Base-by-base conservation (phyloP, 2,797 vertebrate species). In the Mastacembelus armatus region DNA sequence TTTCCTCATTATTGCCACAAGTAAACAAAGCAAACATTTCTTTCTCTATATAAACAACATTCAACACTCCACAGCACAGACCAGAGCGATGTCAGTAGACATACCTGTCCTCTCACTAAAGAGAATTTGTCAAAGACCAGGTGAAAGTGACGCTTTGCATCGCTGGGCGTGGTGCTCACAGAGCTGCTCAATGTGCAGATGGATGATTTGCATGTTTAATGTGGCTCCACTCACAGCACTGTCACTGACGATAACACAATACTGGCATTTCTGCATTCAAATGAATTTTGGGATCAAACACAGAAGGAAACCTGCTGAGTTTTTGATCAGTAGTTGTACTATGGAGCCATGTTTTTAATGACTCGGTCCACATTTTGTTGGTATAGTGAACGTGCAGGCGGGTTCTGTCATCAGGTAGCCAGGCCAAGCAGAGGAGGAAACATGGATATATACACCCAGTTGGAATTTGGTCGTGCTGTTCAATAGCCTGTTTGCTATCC, bases 111-210 rank as follows among this genome's bases (percentile, higher is more conserved):
- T 19, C 43, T 74, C 45, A 15, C 50, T 73, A 44, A 58, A 7
- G 39, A 35, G 43, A 27, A 22, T 33, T 40, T 15, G 22, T 54
- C 47, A 27, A 30, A 49, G 16, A 49, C 44, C 14, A 35, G 10
- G 32, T 36, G 26, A 71, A 49, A 56, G 56, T 73, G 38, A 74
- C 73, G 68, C 71, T 57, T 80, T 78, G 78, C 75, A 74, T 73
- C 67, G 74, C 33, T 47, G 60, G 60, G 55, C 42, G 47, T 22
- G 22, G 50, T 56, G 70, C 64, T 79, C 66, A 58, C 4, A 51
- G 67, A 77, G 81, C 52, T 73, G 74, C 75, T 86, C 79, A 89
- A 82, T 75, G 83, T 42, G 45, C 59, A 52, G 47, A 54, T 74
- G 79, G 83, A 69, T n/a, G n/a, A 78, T 42, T 60, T 57, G 19